A percentile compares a stretch with the other conserved stretches of the same genome.
Conservation (phyloP, 2,888 invertebrate genomes). For the Chrysina gloriosa region DNA sequence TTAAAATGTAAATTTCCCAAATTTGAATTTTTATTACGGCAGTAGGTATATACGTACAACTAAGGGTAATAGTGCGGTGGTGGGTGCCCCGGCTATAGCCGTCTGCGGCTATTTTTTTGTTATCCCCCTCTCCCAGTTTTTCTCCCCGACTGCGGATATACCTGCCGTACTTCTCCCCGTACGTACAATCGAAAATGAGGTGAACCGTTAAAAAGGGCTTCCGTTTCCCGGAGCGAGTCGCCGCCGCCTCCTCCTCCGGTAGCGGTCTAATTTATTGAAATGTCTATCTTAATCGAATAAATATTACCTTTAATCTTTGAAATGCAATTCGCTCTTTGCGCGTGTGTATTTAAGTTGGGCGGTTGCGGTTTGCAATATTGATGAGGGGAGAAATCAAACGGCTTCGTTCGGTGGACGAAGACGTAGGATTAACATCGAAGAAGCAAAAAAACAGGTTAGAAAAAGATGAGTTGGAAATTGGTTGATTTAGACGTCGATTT, state of each 20-base stretch:
- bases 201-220: conserved; percentile 23
- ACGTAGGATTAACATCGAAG: no score
- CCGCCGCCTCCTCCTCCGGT: background rate
- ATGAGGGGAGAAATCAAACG: background rate
- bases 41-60: background rate
- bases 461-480: no score
- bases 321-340: conserved; percentile 10
- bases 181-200: conserved; percentile 27
- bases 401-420: no score
- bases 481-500: no score
- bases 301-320: conserved; percentile 33
- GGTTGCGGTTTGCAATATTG: background rate
- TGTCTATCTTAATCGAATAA: conserved; percentile 36
- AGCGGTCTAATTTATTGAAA: conserved; percentile 34
- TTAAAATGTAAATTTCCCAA: conserved; percentile 40
- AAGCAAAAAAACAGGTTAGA: no score
- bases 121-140: background rate
- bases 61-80: background rate
- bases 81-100: background rate
- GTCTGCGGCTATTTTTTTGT: background rate
- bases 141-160: background rate
- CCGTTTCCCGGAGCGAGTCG: conserved; percentile 1
- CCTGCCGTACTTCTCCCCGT: conserved; percentile 2
- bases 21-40: conserved; percentile 41
- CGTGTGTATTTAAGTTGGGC: conserved; percentile 19